Evolutionary conservation across 2,888 invertebrate species (phyloP).

Genomic region (Erebia palarica): DNA sequence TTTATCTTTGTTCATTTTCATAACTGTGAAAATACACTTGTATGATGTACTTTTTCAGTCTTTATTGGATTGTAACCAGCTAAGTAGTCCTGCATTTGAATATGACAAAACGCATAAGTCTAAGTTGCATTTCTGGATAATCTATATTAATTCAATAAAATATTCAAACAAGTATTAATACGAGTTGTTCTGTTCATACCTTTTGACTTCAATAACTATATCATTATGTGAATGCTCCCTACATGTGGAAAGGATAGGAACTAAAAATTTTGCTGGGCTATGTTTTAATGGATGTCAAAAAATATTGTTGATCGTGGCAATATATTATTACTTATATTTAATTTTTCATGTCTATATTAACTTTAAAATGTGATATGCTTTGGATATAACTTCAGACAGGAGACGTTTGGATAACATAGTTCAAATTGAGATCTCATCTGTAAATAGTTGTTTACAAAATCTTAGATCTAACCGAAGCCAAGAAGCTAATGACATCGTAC

Average conservation of each 20-base stretch:
- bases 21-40: background rate
- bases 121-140: too few species aligned
- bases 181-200: background rate
- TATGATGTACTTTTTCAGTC: background rate
- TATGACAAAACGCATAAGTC: too few species aligned
- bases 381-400: conserved; percentile 61
- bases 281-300: background rate
- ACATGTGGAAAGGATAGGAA: background rate
- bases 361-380: conserved; percentile 73
- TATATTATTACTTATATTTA: background rate
- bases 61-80: too few species aligned
- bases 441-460: conserved; percentile 75
- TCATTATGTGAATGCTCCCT: background rate
- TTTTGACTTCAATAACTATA: background rate
- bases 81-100: too few species aligned
- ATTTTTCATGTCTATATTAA: conserved; percentile 47
- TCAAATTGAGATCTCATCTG: conserved; percentile 81
- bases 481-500: conserved; percentile 66
- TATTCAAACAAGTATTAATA: too few species aligned
- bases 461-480: conserved; percentile 77
- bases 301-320: background rate
- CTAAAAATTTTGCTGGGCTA: background rate
- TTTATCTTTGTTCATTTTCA: too few species aligned
- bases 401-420: conserved; percentile 73
- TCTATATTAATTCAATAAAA: too few species aligned